Evolutionary conservation across 2,888 invertebrate genomes (phyloP), one percentile per base, ranked within the genome.

Genomic region (Synergus gifuensis): DNA sequence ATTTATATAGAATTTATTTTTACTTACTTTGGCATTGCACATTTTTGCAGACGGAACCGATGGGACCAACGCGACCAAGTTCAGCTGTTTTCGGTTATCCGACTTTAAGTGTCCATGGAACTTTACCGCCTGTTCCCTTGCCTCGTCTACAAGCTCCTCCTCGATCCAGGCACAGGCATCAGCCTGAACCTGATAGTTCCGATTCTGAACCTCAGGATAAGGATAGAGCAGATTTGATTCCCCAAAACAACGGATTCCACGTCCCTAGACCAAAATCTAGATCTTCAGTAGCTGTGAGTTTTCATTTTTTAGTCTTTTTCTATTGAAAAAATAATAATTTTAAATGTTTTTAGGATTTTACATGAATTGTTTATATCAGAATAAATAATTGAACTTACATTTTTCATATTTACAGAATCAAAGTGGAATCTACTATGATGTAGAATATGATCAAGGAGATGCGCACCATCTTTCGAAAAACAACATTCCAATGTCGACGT

Each of bases 381-480:
- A n/a, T 44, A 18, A n/a, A 42, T 66, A 11, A 12, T 46, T 46
- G 3, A 14, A 46, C 36, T 62, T 67, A 36, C n/a, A 40, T 60
- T 63, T 28, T 44, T 54, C n/a, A 63, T 42, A 60, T 9, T 94
- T 93, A 78, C 93, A 97, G 97, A 97, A 97, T 92, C 97, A 97
- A 93, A 97, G 96, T 85, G 97, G 97, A 76, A 97, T 97, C 86
- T 97, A 98, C 92, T 97, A 97, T 89, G 97, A 98, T 89, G 97
- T 98, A 44, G 97, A 97, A 84, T 97, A 97, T 87, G 97, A 97
- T 89, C 95, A 94, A 84, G 93, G 94, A 44, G 94, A 94, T 81
- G 92, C 93, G 81, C 93, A 93, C 82, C 93, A 94, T 85, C 88
- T 94, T 49, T 94, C 93, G 82, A 92, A 93, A 87, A 93, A 93